Conservation (phyloP, 2,888 invertebrate species). For the Phortica magna region DNA sequence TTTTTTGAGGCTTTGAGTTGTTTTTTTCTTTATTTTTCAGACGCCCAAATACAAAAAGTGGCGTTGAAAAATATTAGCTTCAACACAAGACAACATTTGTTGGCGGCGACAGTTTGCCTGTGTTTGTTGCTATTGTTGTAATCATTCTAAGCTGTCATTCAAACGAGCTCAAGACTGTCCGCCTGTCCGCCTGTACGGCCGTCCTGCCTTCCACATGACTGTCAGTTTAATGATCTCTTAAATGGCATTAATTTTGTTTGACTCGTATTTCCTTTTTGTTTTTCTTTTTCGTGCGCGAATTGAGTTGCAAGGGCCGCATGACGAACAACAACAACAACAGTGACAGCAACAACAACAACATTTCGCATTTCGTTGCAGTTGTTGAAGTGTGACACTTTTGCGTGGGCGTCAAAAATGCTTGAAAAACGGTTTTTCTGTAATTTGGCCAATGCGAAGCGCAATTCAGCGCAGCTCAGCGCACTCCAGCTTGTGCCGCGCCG, state of each 20-base stretch:
- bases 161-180: not conserved
- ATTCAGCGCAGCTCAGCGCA: not conserved
- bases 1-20: too few relatives aligned
- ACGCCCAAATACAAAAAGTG: too few relatives aligned
- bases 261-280: slow-evolving; percentile 9
- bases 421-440: slow-evolving; percentile 23
- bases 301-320: not conserved
- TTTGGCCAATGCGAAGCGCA: slow-evolving; percentile 18
- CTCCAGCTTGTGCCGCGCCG: not conserved
- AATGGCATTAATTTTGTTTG: slow-evolving; percentile 60
- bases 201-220: not conserved
- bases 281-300: not conserved
- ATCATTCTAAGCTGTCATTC: not conserved
- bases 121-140: not conserved
- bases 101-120: not conserved
- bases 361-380: not conserved
- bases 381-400: slow-evolving; percentile 16
- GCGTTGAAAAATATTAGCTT: too few relatives aligned
- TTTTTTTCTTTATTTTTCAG: too few relatives aligned
- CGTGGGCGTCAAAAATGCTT: slow-evolving; percentile 8
- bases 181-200: not conserved
- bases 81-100: not conserved
- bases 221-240: slow-evolving; percentile 65
- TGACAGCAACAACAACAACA: not conserved
- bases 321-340: not conserved